phyloP scores from a whole-genome alignment of 1,140 invertebrate species.

The Portunus trituberculatus region DNA sequence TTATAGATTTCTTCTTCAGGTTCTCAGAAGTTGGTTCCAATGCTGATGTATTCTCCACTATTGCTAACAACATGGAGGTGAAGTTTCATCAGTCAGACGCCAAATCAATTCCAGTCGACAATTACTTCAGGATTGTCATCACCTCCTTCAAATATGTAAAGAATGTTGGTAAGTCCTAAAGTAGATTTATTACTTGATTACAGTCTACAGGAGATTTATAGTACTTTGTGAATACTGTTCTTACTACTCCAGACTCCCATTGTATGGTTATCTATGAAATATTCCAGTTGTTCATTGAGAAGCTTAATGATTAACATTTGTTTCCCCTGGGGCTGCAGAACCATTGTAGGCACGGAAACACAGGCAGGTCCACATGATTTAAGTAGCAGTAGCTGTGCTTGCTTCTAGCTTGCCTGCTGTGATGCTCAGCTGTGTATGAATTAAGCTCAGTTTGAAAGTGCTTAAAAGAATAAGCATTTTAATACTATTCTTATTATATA shows the following conservation, averaged over 20 bases:
- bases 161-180: slow-evolving; percentile 15
- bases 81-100: slow-evolving; percentile 47
- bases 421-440: background rate
- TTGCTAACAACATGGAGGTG: slow-evolving; percentile 48
- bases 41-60: slow-evolving; percentile 60
- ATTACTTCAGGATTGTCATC: slow-evolving; percentile 61
- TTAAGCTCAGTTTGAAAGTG: background rate
- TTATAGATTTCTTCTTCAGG: slow-evolving; percentile 21
- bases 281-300: background rate
- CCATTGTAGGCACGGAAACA: background rate
- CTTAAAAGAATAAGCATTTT: background rate
- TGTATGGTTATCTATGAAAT: background rate
- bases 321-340: slow-evolving; percentile 8
- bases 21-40: slow-evolving; percentile 65
- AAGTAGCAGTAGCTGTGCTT: background rate
- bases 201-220: background rate
- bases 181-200: background rate
- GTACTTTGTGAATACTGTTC: background rate
- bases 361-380: background rate
- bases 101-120: slow-evolving; percentile 9
- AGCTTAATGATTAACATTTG: background rate
- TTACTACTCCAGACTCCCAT: background rate
- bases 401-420: background rate
- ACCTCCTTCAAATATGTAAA: slow-evolving; percentile 56
- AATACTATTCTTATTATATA: background rate